phyloP scores from a whole-genome alignment of 2,797 vertebrate species.

The Falco peregrinus region DNA sequence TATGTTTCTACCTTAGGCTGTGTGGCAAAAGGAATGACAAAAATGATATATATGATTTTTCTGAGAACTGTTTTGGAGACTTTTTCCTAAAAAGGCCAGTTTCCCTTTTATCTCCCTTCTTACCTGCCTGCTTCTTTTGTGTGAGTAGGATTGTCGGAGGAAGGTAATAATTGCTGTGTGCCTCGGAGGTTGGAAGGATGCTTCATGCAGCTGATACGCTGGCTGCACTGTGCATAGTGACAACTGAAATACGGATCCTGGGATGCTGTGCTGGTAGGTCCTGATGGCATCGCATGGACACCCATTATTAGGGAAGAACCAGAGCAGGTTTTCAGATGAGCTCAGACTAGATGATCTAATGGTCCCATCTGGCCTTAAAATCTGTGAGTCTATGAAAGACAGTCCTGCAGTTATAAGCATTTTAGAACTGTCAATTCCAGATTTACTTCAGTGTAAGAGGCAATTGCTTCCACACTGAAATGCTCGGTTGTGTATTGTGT shows the following conservation, averaged over 20 bases:
- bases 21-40: neutral
- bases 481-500: neutral
- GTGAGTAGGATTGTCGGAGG: neutral
- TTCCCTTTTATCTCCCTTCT: neutral
- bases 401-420: slow-evolving; percentile 69
- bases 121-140: slow-evolving; percentile 15
- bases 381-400: slow-evolving; percentile 71
- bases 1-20: neutral
- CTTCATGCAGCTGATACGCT: slow-evolving; percentile 64
- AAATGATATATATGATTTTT: neutral
- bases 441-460: slow-evolving; percentile 51
- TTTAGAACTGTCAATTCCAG: slow-evolving; percentile 68
- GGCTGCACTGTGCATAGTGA: slow-evolving; percentile 66
- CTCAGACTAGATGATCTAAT: slow-evolving; percentile 73
- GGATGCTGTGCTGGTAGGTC: slow-evolving; percentile 70
- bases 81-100: neutral
- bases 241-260: slow-evolving; percentile 67
- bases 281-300: slow-evolving; percentile 70
- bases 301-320: slow-evolving; percentile 72
- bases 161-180: slow-evolving; percentile 7
- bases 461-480: slow-evolving; percentile 54
- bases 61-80: neutral
- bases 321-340: slow-evolving; percentile 73
- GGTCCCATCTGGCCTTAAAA: slow-evolving; percentile 73
- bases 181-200: slow-evolving; percentile 40